Base-by-base conservation (phyloP, 2,113 vertebrate species). In the Petaurus breviceps region DNA sequence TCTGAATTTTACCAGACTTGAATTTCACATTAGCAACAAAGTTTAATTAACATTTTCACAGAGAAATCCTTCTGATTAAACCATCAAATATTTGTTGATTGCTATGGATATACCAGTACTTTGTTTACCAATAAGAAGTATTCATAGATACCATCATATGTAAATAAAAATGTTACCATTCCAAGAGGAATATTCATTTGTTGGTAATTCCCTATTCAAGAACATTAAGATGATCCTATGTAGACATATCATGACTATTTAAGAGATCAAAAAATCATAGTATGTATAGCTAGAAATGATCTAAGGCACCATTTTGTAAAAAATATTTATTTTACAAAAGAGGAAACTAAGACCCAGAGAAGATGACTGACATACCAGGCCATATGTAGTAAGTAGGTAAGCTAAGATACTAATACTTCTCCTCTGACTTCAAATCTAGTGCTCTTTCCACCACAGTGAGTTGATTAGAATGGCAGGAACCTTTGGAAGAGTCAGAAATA, bases 1-100 rank as follows among this genome's bases (percentile, higher is more conserved):
- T 93, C 77, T 92, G 92, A 94, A 90, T 23, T 90, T 93, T 49
- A 93, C 37, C 53, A 90, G 61, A 8, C 61, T 68, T 68, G 61
- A 68, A 68, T 68, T 77, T 91, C 52, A 95, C 7, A 90, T 24
- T 77, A 77, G n/a, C 68, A 43, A 77, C 37, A 46, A 93, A 93
- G 11, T 52, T 68, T 68, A 26, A 51, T 89, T 52, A 92, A 91
- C 6, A 89, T 5, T 23, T 54, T 96, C 43, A 51, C 31, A 90
- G 11, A 50, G 49, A 22, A 92, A 54, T 46, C 90, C 91, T 26
- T 95, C 92, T 94, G 53, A 9, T 50, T 19, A 92, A 90, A 28
- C 77, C 25, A 47, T 8, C 55, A 94, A 93, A 47, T 43, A 90
- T 77, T 77, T n/a, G 68, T n/a, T 77, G 68, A 77, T 43, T 77